Base-by-base conservation (phyloP, 2,113 vertebrate genomes). In the Sceloporus undulatus region DNA sequence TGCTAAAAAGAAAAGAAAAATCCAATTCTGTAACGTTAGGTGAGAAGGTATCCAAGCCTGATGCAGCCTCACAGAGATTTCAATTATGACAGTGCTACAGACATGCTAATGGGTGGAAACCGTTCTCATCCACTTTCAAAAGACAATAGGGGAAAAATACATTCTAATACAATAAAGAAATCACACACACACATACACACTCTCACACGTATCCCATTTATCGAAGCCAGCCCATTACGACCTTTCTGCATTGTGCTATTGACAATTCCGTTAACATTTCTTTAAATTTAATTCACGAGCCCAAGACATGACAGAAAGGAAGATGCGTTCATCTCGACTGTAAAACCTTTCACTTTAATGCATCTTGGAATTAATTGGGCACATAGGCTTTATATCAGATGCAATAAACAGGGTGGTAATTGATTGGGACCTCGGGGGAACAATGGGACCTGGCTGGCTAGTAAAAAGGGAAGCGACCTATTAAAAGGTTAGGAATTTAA, bases 191-290 rank as follows among this genome's bases (percentile, higher is more conserved):
- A 77, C 34, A 73, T 23, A 71, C 94, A 94, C 29, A 29, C 62
- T 74, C 79, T 38, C 62, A 76, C 34, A 71, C 66, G 88, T 83
- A 93, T 85, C 79, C 66, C 87, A 94, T 95, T 90, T 95, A 93
- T 94, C 94, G 94, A 94, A 96, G 89, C 86, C 93, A 94, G 94
- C 93, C 95, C 95, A 94, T 90, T 65, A 89, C 95, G 95, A 97
- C 96, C 96, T 97, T 96, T 95, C 89, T 93, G 92, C 93, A 94
- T 94, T 79, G 74, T 90, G 91, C 95, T 97, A 97, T 95, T 97
- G 96, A 96, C 96, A 96, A 97, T 96, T 96, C 94, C 29, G 79
- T 96, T 96, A 97, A 95, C 94, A 94, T 95, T 95, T 95, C 91
- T 93, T 95, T 94, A 96, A 97, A 97, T 95, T 92, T 96, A 96